Evolutionary conservation across 2,797 vertebrate species (phyloP).

Genomic region (Lepus oiostolus): DNA sequence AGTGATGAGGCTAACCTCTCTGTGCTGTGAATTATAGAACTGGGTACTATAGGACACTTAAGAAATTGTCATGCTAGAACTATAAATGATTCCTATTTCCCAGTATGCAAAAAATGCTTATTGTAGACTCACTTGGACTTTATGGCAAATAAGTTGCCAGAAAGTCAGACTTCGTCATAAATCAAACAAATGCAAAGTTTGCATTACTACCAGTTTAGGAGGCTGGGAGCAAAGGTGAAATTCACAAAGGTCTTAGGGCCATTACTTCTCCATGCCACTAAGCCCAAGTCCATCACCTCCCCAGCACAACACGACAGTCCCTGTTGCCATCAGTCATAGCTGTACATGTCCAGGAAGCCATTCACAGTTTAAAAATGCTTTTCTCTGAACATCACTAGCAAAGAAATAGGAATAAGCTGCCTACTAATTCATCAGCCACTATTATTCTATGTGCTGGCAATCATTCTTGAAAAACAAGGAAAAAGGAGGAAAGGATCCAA

Average conservation of each 20-base stretch:
- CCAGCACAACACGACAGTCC: background rate
- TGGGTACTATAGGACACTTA: slow-evolving; percentile 71
- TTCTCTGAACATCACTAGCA: background rate
- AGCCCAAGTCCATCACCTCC: background rate
- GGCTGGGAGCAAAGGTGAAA: background rate
- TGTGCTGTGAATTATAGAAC: slow-evolving; percentile 73
- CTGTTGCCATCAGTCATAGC: background rate
- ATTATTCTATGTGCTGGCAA: slow-evolving; percentile 6
- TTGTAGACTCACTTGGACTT: slow-evolving; percentile 79
- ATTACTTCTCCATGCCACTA: background rate
- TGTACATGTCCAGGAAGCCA: background rate
- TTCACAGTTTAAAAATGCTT: slow-evolving; percentile 9
- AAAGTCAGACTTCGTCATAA: slow-evolving; percentile 79
- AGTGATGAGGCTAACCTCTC: slow-evolving; percentile 74
- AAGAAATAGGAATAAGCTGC: background rate
- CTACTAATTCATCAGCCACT: slow-evolving; percentile 19
- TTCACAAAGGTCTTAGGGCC: background rate
- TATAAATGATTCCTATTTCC: slow-evolving; percentile 75
- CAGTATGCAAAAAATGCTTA: slow-evolving; percentile 82
- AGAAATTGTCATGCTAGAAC: slow-evolving; percentile 71
- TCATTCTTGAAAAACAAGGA: background rate
- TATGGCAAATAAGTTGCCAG: slow-evolving; percentile 77
- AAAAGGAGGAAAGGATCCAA: background rate
- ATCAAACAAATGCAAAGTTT: slow-evolving; percentile 69
- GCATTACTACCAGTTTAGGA: background rate